Base-by-base conservation (phyloP, 2,797 vertebrate genomes). In the Eupleurogrammus muticus region DNA sequence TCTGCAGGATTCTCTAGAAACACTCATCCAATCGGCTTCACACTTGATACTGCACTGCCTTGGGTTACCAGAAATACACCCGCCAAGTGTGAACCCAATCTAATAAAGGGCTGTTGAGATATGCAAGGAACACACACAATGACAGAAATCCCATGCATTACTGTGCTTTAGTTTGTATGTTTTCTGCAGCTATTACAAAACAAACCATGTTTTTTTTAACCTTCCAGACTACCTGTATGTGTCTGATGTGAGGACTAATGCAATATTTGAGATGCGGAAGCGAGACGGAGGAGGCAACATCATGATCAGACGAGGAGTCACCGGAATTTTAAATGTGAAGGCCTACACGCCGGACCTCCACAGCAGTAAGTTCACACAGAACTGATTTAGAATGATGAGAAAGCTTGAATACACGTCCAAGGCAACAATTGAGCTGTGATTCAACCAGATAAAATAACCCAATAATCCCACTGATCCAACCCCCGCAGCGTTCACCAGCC, bases 221-320 rank as follows among this genome's bases (percentile, higher is more conserved):
- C 20, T 64, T 65, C 23, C 17, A 94, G 94, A 93, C 57, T 84
- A 87, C 76, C 75, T 94, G 24, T 93, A 88, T 55, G 90, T 94
- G 59, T 64, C 92, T 24, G 94, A 94, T 55, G 87, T 87, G 61
- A 87, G 93, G 72, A 91, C 87, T 9, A 88, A 66, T 17, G 84
- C 66, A 2, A 67, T 94, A 52, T 94, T 79, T 20, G 69, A 90
- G 62, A 87, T 94, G 89, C 89, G 93, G 63, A 94, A 94, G 77
- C 81, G 92, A 46, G 93, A 94, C 16, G 94, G 89, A 44, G 93
- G 93, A 54, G 86, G 87, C 70, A 93, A 78, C 66, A 54, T 76
- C 2, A 82, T 88, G 48, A 80, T 94, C 79, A 87, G 94, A 85
- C 77, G 92, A 84, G 93, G 93, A 81, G 61, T 94, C 50, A 75